Evolutionary conservation across 2,797 vertebrate genomes (phyloP), one percentile per base, ranked within the genome.

Genomic region (Ibycter americanus): DNA sequence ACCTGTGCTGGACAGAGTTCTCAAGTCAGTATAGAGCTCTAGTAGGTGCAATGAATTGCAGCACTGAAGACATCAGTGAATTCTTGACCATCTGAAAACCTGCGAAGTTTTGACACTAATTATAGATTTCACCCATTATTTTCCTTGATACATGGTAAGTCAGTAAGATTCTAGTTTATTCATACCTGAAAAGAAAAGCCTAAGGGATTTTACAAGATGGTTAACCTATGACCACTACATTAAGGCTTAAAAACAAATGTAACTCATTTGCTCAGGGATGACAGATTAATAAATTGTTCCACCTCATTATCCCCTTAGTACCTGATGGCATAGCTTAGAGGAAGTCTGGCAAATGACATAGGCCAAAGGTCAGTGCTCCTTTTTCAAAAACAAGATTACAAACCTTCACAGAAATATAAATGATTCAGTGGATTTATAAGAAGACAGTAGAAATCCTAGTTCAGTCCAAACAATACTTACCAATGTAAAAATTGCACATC

Each of bases 231-330:
- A 91, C 70, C 85, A 90, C 63, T 68, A 38, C 72, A 94, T 91
- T 95, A 96, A 78, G 65, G 70, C 84, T 96, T 80, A 92, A 78
- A 94, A 95, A 96, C 82, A 86, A 93, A 95, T 95, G 92, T 59
- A 91, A 38, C 77, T 95, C 79, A 87, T 97, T 97, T 96, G 89
- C 77, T 93, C 71, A 20, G 77, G 46, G 86, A 89, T 49, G 81
- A 86, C 67, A 95, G 93, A 93, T 67, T 87, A 90, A 96, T 96
- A 90, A 95, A 96, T 91, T 94, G 89, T 89, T 95, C 93, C 92
- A 91, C 77, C 89, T 95, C 93, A 96, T 90, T 97, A 96, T 85
- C 78, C 76, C 66, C 12, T 1, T 61, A 83, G 67, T 87, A 96
- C 89, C 83, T 89, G 83, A 27, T 0, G 49, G 94, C 73, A n/a